Conservation (phyloP, 35 echinoderm and acorn worm genomes). For the Ptychodera flava region DNA sequence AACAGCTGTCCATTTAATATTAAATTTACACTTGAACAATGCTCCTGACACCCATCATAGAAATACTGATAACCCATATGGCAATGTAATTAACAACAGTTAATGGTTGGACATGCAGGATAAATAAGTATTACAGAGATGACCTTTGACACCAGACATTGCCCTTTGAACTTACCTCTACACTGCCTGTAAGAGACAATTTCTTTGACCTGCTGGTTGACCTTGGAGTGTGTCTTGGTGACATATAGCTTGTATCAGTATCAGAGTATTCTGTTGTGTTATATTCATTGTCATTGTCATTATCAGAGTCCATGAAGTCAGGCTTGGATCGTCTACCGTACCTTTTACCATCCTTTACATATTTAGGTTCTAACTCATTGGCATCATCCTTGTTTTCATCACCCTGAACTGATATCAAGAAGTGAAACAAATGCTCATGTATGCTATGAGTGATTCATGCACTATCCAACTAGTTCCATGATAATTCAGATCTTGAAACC, state of each 20-base stretch:
- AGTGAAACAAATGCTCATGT: no score
- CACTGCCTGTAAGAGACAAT: neutral
- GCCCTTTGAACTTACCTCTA: neutral
- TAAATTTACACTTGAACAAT: no score
- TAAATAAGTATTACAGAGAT: no score
- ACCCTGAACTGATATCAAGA: constrained; percentile 66
- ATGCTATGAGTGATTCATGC: no score
- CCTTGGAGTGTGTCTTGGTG: constrained; percentile 9
- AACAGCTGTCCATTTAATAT: no score
- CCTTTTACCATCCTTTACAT: constrained; percentile 61
- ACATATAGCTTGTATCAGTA: neutral
- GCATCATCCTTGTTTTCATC: constrained; percentile 54
- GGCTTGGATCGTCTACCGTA: constrained; percentile 80
- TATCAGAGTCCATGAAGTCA: constrained; percentile 23
- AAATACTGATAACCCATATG: no score
- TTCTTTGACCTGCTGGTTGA: neutral
- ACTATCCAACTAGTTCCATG: no score
- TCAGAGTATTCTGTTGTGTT: neutral
- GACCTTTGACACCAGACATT: no score
- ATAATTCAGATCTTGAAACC: no score
- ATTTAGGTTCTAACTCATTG: constrained; percentile 65
- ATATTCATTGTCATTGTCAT: neutral
- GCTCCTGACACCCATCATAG: no score
- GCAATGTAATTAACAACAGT: no score
- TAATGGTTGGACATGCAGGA: no score